phyloP scores from a whole-genome alignment of 2,113 vertebrate genomes.

The Equus quagga region DNA sequence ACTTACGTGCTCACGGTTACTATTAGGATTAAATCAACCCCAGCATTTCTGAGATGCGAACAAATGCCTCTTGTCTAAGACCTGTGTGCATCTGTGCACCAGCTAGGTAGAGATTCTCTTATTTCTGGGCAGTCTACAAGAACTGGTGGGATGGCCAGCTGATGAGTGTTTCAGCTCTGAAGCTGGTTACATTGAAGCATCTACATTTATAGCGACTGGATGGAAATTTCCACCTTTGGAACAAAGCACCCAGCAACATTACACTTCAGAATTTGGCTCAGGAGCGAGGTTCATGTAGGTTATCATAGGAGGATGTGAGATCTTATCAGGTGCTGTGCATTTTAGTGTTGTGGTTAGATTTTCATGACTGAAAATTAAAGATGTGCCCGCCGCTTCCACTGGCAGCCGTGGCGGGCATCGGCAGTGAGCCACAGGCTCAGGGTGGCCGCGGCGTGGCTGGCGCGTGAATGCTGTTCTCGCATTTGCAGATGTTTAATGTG shows the following conservation, averaged over 20 bases:
- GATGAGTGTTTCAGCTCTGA: not conserved
- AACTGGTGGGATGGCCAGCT: not conserved
- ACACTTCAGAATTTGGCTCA: not conserved
- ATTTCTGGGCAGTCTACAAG: not conserved
- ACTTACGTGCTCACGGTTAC: not conserved
- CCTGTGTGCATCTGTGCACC: not conserved
- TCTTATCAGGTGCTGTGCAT: not conserved
- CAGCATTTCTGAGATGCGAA: not conserved
- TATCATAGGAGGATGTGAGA: constrained; percentile 32
- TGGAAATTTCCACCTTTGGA: constrained; percentile 65
- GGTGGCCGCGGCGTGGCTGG: accelerated
- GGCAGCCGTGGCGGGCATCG: not conserved
- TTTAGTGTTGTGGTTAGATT: constrained; percentile 21
- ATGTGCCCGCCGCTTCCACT: not conserved
- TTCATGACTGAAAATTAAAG: not conserved
- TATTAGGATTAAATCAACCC: not conserved
- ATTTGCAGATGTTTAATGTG: not conserved
- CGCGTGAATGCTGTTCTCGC: accelerated
- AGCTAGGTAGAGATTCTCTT: not conserved
- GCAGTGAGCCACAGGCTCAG: not conserved
- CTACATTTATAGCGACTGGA: not conserved
- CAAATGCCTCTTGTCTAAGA: not conserved
- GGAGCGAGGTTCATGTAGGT: constrained; percentile 4
- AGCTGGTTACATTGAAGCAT: not conserved
- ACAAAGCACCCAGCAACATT: not conserved